phyloP scores from a whole-genome alignment of 2,113 vertebrate species.

The Piprites chloris region DNA sequence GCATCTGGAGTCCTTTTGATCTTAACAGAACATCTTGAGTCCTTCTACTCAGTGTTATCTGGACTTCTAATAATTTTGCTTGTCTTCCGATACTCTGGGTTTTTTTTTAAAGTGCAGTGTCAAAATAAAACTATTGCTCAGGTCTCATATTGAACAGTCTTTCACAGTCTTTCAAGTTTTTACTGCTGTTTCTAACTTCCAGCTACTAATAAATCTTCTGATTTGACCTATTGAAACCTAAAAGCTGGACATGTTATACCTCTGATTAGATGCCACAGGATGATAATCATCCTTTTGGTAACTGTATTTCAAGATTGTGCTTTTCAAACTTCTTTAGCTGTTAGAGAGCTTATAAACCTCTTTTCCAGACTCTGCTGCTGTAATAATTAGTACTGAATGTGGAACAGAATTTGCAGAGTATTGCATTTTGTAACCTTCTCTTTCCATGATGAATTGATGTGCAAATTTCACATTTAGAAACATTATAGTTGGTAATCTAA shows the following conservation, averaged over 20 bases:
- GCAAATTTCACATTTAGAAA: not conserved
- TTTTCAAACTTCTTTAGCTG: not conserved
- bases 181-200: not conserved
- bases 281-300: not conserved
- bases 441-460: not conserved
- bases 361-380: not conserved
- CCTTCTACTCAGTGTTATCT: fast-evolving
- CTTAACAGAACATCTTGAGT: not conserved
- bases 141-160: not conserved
- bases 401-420: not conserved
- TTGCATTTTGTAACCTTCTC: not conserved
- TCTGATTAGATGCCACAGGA: not conserved
- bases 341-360: not conserved
- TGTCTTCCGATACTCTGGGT: not conserved
- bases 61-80: not conserved
- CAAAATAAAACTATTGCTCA: not conserved
- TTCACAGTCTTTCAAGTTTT: not conserved
- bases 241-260: not conserved
- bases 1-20: not conserved
- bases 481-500: not conserved
- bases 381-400: not conserved
- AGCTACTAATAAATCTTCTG: not conserved
- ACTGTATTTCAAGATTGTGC: not conserved
- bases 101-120: not conserved
- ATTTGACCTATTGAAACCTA: not conserved